These are phyloP conservation scores for Heteromormyrus szaboi DNA, from an alignment of 2,797 vertebrate species.

Conservation along the genomic window DNA sequence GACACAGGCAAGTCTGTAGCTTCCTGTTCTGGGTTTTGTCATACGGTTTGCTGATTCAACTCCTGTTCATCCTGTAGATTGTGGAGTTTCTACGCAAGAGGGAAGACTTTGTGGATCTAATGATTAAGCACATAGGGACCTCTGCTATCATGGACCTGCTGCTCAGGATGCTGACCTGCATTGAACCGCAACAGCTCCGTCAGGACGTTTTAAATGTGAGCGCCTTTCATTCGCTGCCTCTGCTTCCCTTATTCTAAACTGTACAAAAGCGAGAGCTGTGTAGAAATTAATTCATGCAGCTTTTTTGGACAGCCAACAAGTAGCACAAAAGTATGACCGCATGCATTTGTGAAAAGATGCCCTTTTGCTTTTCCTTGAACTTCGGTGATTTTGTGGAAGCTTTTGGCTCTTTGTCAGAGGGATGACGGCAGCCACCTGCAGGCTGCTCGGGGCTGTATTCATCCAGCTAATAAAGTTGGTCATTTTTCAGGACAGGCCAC, in stretches of 20 bases:
- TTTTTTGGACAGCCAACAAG: not conserved
- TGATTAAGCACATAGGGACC: slow-evolving; percentile 97
- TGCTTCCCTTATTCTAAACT: not conserved
- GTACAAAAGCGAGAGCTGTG: not conserved
- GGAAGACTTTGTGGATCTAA: slow-evolving; percentile 90
- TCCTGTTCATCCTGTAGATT: slow-evolving; percentile 63
- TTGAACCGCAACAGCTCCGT: slow-evolving; percentile 90
- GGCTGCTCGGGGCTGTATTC: not conserved
- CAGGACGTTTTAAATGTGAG: slow-evolving; percentile 93
- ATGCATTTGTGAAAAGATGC: not conserved
- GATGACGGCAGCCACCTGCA: not conserved
- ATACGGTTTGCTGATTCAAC: not conserved
- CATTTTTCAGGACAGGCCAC: not conserved
- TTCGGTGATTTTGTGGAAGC: not conserved
- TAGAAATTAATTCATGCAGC: not conserved
- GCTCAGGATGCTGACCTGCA: slow-evolving; percentile 93
- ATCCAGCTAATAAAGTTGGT: not conserved
- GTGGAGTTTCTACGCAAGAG: slow-evolving; percentile 91
- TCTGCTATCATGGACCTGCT: slow-evolving; percentile 97
- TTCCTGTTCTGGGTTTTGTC: not conserved
- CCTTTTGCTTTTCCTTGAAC: not conserved
- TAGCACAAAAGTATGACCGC: not conserved
- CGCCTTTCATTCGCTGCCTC: slow-evolving; percentile 23
- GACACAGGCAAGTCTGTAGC: not conserved
- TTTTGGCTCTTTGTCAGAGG: not conserved